Evolutionary conservation across 2,888 invertebrate species (phyloP).

Genomic region (Ophion costatus): DNA sequence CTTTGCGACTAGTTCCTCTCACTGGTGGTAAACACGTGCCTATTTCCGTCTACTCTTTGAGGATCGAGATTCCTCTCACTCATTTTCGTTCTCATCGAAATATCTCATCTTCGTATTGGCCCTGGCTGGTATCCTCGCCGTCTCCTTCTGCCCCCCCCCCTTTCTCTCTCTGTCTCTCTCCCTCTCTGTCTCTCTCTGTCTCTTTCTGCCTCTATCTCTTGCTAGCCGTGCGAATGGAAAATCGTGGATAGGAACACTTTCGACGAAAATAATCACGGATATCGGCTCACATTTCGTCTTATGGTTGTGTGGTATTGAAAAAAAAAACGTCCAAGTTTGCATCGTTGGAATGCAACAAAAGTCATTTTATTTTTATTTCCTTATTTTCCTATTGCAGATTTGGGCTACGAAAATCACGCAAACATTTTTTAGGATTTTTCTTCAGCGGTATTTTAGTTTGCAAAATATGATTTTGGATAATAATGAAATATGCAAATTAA

Average conservation of each 20-base stretch:
- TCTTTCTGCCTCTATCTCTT: background rate
- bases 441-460: too few species aligned
- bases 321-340: too few species aligned
- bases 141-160: background rate
- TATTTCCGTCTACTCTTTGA: conserved; percentile 62
- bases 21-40: conserved; percentile 64
- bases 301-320: too few species aligned
- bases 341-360: too few species aligned
- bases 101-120: conserved; percentile 15
- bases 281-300: background rate
- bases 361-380: too few species aligned
- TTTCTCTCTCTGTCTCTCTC: conserved; percentile 1
- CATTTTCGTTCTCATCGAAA: conserved; percentile 15
- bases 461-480: too few species aligned
- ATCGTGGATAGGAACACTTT: background rate
- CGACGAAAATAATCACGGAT: background rate
- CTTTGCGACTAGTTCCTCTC: background rate
- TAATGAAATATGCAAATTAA: too few species aligned
- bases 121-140: background rate
- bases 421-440: too few species aligned
- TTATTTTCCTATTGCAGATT: too few species aligned
- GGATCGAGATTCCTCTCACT: background rate
- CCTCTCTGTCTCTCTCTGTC: background rate
- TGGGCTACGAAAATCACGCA: too few species aligned
- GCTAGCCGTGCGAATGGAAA: background rate